Base-by-base conservation (phyloP, 1,140 invertebrate species). In the Euura saliciscinereae region DNA sequence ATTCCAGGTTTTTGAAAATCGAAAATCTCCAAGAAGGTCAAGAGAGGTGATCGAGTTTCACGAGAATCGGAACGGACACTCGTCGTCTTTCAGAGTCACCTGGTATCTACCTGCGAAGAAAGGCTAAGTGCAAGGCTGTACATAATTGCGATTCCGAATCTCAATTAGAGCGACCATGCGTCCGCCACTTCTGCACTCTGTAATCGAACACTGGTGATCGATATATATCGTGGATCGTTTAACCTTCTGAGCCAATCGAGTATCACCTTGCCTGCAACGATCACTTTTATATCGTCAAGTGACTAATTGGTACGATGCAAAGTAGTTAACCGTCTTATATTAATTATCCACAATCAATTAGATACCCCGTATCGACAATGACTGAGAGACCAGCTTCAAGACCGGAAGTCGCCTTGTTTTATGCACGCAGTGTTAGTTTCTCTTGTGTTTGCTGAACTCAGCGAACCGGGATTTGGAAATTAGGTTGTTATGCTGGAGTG, bases 401-500 rank as follows among this genome's bases (percentile, higher is more conserved):
- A 28, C 28, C 28, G 28, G 28, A 28, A 28, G 28, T 28, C 28
- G 28, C 28, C 28, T 28, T 28, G 28, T 28, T 28, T 28, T 28
- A 28, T 28, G 1, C 28, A 28, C 28, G 28, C 28, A 28, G 28
- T 28, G 28, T 28, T 10, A 64, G 59, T 64, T 64, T 64, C 59
- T 64, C 8, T 28, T 28, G 28, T 1, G 28, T 28, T 28, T 10
- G 8, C 13, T 10, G 59, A 13, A 1, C 59, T 13, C 13, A 10
- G 59, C 59, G 10, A 66, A 44, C 28, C 28, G 28, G 28, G 28
- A 28, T 28, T 44, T 67, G 8, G 66, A 67, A 67, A 67, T 28
- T 67, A 11, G 8, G 3, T 28, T n/a, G 66, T 67, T 67, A 67
- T 67, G 66, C 66, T n/a, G 66, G 66, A 67, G 28, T 67, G 66